Evolutionary conservation across 2,113 vertebrate species (phyloP), one percentile per base, ranked within the genome.

Genomic region (Acrocephalus arundinaceus): DNA sequence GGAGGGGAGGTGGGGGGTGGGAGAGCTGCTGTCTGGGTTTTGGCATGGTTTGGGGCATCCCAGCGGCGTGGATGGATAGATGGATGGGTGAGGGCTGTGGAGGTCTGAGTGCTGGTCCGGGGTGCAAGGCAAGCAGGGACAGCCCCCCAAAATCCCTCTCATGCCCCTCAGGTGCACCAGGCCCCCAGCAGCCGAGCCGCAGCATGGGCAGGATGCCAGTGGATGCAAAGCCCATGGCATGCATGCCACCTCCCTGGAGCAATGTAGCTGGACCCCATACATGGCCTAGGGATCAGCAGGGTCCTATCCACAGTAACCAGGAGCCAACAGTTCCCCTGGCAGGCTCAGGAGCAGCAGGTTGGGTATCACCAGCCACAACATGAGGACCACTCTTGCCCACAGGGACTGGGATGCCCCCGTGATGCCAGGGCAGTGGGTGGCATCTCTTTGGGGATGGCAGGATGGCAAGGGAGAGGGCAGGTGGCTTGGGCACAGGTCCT

Each of bases 391-490:
- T 0, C 35, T 41, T 25, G 20, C 35, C 48, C 13, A 2, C 0
- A 0, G 48, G 23, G 22, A 46, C 43, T 1, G 0, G 25, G 27
- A 33, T 77, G 24, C 7, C 33, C 24, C 72, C 0, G 0, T 9
- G 14, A 49, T 71, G 61, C 74, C 8, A 1, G 51, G 31, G n/a
- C 49, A 61, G n/a, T 11, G 31, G 51, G 43, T n/a, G 72, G 39
- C 45, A 20, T 79, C 35, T 68, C 23, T 9, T 13, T 11, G 4
- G 43, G 48, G 59, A 68, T 0, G 0, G 0, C 33, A 17, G 27
- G 8, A 86, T 2, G 3, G 39, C 51, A 61, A 30, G n/a, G 48
- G 6, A 83, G 72, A 58, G 67, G 58, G 15, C 0, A 0, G 46
- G 41, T 61, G 57, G 41, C 66, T 72, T 41, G 62, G 49, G 33